Evolutionary conservation across 64 coral and sea anemone species (phyloP), one percentile per base, ranked within the genome.

Genomic region (Platygyra sinensis): DNA sequence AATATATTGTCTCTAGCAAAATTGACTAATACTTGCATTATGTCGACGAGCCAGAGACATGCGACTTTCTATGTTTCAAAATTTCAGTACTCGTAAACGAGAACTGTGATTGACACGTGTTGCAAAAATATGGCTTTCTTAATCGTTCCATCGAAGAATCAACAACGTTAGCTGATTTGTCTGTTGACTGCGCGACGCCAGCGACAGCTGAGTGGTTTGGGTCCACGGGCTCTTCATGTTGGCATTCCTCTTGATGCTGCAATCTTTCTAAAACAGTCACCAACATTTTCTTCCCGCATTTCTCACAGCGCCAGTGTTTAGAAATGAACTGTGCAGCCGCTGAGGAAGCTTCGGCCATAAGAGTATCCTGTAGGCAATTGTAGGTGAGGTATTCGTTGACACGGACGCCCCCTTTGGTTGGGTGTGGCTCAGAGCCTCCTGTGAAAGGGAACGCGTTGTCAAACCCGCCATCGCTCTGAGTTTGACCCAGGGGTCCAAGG

Each of bases 381-480:
- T 96, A 99, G 7, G 97, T 99, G 2, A 99, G 85, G 52, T 96
- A 99, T 10, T 96, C 97, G 81, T 96, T 99, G n/a, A 99, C 78
- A 38, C 87, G 52, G 10, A 99, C 71, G 20, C 97, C 97, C 17
- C 97, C 97, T 76, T 99, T 99, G 30, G 77, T 91, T 55, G 86
- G 94, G 52, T 99, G 91, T 33, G 88, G 82, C 25, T 71, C 62
- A 30, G 39, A 72, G 60, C 16, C 50, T 8, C 83, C 72, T n/a
- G 76, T 62, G 69, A 99, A 95, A 57, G 80, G 72, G 38, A 92
- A 38, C 30, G 63, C 65, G 33, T 54, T 59, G 7, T 30, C 60
- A 38, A 73, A 57, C 0, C 50, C 67, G 67, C 20, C 42, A n/a
- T 78, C 39, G 8, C 46, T 19, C 63, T 67, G 42, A 13, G 13